These are phyloP conservation scores for Hiodon alosoides DNA, from an alignment of 2,113 vertebrate genomes.

Conservation along the genomic window DNA sequence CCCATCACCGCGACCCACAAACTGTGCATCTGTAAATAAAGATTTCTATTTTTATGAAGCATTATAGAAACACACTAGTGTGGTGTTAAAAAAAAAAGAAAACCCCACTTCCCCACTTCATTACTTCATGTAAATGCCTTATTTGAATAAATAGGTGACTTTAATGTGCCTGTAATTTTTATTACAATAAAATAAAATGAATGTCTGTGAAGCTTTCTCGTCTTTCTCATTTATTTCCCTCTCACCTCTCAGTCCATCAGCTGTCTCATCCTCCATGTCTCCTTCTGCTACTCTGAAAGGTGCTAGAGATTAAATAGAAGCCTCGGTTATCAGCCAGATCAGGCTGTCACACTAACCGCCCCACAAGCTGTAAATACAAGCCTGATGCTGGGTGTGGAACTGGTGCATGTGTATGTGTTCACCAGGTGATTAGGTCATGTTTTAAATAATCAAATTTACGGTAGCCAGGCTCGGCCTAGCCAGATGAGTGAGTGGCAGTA, in stretches of 20 bases:
- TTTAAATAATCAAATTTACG: no score
- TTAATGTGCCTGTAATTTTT: constrained; percentile 18
- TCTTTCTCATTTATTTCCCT: constrained; percentile 14
- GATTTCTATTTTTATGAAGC: background rate
- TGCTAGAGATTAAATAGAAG: no score
- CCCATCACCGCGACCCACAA: background rate
- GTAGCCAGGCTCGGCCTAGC: no score
- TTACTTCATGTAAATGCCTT: constrained; percentile 1
- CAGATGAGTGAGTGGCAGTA: no score
- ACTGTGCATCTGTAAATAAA: background rate
- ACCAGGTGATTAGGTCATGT: no score
- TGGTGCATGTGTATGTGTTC: no score
- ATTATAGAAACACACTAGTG: background rate
- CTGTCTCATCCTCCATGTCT: background rate
- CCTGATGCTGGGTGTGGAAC: no score
- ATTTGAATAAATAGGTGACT: background rate
- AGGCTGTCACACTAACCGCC: no score
- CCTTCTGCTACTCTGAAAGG: background rate
- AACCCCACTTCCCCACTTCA: background rate
- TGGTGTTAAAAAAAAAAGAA: constrained; percentile 1
- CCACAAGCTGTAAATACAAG: no score
- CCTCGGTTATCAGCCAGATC: no score
- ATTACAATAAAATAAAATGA: constrained; percentile 6
- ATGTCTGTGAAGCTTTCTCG: constrained; percentile 5
- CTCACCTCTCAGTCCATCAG: constrained; percentile 10